Percentiles rank a stretch among this genome's conserved stretches.
Conservation (phyloP, 2,797 vertebrate genomes). For the Allobates femoralis region DNA sequence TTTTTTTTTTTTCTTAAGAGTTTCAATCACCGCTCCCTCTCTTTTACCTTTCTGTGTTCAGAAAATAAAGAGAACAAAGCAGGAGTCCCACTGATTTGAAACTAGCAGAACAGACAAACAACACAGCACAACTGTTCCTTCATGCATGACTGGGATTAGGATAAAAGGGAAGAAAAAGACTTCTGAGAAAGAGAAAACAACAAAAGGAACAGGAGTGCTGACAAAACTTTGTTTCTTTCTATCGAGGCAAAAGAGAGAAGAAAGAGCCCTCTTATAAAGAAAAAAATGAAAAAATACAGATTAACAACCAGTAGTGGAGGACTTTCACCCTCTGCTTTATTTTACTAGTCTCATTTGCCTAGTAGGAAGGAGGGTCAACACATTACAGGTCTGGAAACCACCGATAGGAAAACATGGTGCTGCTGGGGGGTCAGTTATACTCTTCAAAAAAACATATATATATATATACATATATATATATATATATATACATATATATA, state of each 20-base stretch:
- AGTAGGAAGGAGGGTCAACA: slow-evolving; percentile 61
- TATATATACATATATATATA: not conserved
- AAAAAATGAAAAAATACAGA: slow-evolving; percentile 73
- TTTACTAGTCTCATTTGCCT: slow-evolving; percentile 68
- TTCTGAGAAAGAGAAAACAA: slow-evolving; percentile 92
- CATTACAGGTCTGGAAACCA: slow-evolving; percentile 11
- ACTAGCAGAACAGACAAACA: slow-evolving; percentile 99
- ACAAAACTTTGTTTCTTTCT: slow-evolving; percentile 96
- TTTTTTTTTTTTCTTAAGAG: slow-evolving; percentile 87
- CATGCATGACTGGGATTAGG: slow-evolving; percentile 99
- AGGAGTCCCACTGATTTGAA: slow-evolving; percentile 94
- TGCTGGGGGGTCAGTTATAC: not conserved
- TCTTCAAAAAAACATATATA: not conserved
- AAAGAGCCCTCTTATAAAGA: slow-evolving; percentile 77
- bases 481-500: too few relatives aligned
- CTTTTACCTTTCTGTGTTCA: slow-evolving; percentile 96
- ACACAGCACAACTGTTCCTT: slow-evolving; percentile 98
- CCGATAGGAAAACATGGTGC: not conserved
- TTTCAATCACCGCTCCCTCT: slow-evolving; percentile 90
- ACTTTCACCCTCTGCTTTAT: slow-evolving; percentile 80
- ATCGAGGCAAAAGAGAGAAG: slow-evolving; percentile 86
- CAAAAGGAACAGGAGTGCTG: slow-evolving; percentile 95
- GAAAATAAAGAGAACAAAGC: slow-evolving; percentile 96
- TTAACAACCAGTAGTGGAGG: slow-evolving; percentile 87
- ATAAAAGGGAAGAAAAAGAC: slow-evolving; percentile 95